Percentiles rank a stretch among this genome's conserved stretches.
Conservation (phyloP, 2,113 vertebrate genomes). For the Lasiurus borealis region DNA sequence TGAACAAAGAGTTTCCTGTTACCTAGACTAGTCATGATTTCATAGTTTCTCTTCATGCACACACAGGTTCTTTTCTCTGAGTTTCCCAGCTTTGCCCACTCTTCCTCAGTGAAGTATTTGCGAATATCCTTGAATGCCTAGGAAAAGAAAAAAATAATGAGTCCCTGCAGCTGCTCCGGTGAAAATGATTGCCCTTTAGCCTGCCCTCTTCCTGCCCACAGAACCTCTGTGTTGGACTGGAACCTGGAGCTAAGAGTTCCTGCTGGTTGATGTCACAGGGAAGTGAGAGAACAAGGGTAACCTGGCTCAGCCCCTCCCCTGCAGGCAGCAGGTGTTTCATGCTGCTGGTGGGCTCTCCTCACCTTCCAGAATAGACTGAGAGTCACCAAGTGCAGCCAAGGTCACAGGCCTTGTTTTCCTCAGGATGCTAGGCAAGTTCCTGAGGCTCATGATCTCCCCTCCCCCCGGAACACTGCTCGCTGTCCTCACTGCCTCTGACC, state of each 20-base stretch:
- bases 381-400: neutral
- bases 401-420: neutral
- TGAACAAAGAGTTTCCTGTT: neutral
- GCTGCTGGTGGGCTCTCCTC: no score
- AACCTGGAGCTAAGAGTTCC: neutral
- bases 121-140: constrained; percentile 63
- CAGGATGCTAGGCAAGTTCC: neutral
- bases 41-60: constrained; percentile 68
- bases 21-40: constrained; percentile 62
- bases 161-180: neutral
- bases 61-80: constrained; percentile 57
- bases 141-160: neutral
- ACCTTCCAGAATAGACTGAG: neutral
- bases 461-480: neutral
- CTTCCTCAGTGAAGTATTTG: constrained; percentile 51
- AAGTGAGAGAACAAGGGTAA: neutral
- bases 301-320: neutral
- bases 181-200: neutral
- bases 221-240: neutral
- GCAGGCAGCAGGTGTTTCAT: neutral
- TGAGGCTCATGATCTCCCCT: neutral
- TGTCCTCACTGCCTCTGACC: neutral
- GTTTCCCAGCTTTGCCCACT: constrained; percentile 51
- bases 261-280: neutral
- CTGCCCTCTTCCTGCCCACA: neutral